Evolutionary conservation across 1,140 invertebrate species (phyloP), one percentile per base, ranked within the genome.

Genomic region (Trichonephila inaurata): DNA sequence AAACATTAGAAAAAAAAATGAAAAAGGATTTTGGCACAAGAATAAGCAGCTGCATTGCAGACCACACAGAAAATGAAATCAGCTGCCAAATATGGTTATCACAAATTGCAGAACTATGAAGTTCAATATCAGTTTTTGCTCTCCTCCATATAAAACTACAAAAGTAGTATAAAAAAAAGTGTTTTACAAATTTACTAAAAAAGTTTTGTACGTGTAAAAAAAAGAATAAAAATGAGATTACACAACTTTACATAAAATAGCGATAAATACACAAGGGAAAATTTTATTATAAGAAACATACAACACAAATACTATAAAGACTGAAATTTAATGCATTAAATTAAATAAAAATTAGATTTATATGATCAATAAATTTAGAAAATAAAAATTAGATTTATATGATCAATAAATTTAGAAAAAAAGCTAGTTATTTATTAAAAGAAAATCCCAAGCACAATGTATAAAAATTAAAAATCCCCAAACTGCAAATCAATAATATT

Each of bases 71-170:
- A 64, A 85, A 85, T 21, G 62, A 66, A 85, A 86, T 72, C 64
- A 92, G 91, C 83, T 92, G 91, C 91, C 91, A 92, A 24, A 72
- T 10, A 60, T 58, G 69, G n/a, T 81, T 93, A 93, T 93, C 92
- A 93, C 92, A 93, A 72, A 92, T 89, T 60, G 58, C 24, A 64
- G 58, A 61, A 85, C 51, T 51, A 51, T 51, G 51, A 10, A 51
- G 51, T 51, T 51, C 51, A 51, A 51, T 51, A 51, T 51, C 60
- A 92, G 44, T 21, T 93, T 93, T 89, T 92, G 92, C 92, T 89
- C 92, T 87, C 33, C 91, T 92, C 91, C 87, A 51, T 92, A 83
- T 62, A 88, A 62, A 62, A 64, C 24, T 64, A 88, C 28, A 64
- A 33, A 66, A 88, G 19, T 28, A 21, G 5, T 66, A n/a, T 66